Evolutionary conservation across 2,797 vertebrate species (phyloP).

Genomic region (Urophycis tenuis): DNA sequence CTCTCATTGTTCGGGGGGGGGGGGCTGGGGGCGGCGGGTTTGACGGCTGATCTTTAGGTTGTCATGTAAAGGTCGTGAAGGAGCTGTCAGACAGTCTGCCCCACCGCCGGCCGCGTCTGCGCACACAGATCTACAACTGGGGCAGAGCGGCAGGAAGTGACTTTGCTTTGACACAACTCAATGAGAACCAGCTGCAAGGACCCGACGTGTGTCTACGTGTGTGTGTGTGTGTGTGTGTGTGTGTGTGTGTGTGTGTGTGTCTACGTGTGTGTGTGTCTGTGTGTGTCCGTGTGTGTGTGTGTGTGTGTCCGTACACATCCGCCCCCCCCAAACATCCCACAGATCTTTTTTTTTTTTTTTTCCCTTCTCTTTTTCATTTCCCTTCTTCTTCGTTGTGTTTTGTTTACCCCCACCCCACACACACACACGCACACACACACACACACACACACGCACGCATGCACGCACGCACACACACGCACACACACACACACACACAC

Average conservation of each 20-base stretch:
- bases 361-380: too few species aligned
- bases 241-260: conserved; percentile 6
- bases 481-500: too few species aligned
- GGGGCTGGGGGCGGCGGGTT: too few species aligned
- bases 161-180: conserved; percentile 43
- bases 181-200: conserved; percentile 74
- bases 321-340: conserved; percentile 38
- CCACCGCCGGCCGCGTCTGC: conserved; percentile 41
- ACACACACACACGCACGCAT: too few species aligned
- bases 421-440: not conserved
- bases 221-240: conserved; percentile 27
- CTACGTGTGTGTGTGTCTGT: conserved; percentile 22
- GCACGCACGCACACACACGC: too few species aligned
- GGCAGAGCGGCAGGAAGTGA: conserved; percentile 68
- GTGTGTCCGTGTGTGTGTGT: conserved; percentile 11
- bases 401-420: conserved; percentile 67
- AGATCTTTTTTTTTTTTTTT: conserved; percentile 8
- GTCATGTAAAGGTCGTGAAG: not conserved
- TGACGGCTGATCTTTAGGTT: not conserved
- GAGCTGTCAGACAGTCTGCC: conserved; percentile 17
- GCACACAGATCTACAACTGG: conserved; percentile 60
- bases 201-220: conserved; percentile 7
- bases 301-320: conserved; percentile 14
- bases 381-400: conserved; percentile 45
- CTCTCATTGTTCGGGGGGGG: too few species aligned